Percentiles rank a stretch among this genome's conserved stretches.
Conservation (phyloP, 30 jellyfish, hydroid and myxozoan species). For the Cassiopea andromeda region DNA sequence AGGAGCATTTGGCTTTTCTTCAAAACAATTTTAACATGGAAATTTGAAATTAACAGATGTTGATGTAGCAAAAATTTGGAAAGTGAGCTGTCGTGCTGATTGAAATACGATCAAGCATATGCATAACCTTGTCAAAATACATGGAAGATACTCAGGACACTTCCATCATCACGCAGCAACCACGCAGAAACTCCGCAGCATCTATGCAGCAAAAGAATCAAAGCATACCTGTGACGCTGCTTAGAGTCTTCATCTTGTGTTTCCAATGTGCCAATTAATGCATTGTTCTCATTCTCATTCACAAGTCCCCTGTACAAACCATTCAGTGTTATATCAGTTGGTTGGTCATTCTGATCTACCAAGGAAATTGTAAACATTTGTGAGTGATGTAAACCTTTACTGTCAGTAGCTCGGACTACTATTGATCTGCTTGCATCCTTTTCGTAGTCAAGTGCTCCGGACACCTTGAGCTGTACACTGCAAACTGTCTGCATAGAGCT, state of each 20-base stretch:
- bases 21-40: background rate
- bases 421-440: slow-evolving; percentile 8
- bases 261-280: slow-evolving; percentile 69
- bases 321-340: slow-evolving; percentile 71
- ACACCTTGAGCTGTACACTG: slow-evolving; percentile 35
- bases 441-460: slow-evolving; percentile 75
- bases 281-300: slow-evolving; percentile 63
- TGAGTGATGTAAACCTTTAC: slow-evolving; percentile 68
- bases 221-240: slow-evolving; percentile 34
- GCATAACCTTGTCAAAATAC: too few relatives aligned
- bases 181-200: too few relatives aligned
- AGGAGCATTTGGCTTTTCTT: too few relatives aligned
- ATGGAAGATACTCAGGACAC: too few relatives aligned
- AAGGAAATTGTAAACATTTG: slow-evolving; percentile 46
- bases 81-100: background rate
- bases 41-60: background rate
- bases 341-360: slow-evolving; percentile 76
- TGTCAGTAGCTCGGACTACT: slow-evolving; percentile 75
- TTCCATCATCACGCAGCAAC: too few relatives aligned
- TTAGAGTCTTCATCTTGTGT: slow-evolving; percentile 70
- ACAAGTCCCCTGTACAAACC: slow-evolving; percentile 73
- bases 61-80: too few relatives aligned
- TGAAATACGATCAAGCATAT: too few relatives aligned
- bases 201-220: too few relatives aligned
- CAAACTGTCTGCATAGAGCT: slow-evolving; percentile 44